Conservation (phyloP, 2,888 invertebrate genomes). For the Allolobophora icterica region DNA sequence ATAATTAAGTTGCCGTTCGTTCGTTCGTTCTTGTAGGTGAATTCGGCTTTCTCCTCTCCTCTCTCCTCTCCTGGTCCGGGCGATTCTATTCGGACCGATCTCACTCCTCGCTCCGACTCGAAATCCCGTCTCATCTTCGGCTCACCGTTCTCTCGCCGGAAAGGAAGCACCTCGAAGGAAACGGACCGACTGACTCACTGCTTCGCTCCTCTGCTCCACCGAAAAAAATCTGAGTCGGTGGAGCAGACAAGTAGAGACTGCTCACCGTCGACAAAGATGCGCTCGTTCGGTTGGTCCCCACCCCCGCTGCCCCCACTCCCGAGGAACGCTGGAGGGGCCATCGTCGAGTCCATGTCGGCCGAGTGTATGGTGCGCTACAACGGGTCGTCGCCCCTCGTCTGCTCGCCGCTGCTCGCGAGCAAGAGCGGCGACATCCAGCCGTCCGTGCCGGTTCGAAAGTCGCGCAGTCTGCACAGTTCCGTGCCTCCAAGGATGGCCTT, state of each 20-base stretch:
- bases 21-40: neutral
- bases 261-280: neutral
- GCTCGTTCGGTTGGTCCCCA: slow-evolving; percentile 30
- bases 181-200: neutral
- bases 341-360: slow-evolving; percentile 38
- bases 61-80: neutral
- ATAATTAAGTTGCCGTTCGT: too few species aligned
- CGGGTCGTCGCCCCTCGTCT: neutral
- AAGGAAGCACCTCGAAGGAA: neutral
- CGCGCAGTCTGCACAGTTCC: slow-evolving; percentile 34
- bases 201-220: neutral
- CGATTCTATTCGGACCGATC: neutral
- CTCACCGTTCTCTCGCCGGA: neutral
- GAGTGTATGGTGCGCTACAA: slow-evolving; percentile 20
- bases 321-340: slow-evolving; percentile 4
- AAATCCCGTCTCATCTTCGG: neutral
- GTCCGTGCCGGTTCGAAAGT: neutral
- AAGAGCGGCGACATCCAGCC: slow-evolving; percentile 3
- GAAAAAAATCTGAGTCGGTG: slow-evolving; percentile 20
- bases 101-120: neutral
- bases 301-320: slow-evolving; percentile 38
- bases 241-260: neutral
- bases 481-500: slow-evolving; percentile 19
- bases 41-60: neutral
- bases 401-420: neutral